phyloP scores from a whole-genome alignment of 1,140 invertebrate genomes.

The Procambarus clarkii region DNA sequence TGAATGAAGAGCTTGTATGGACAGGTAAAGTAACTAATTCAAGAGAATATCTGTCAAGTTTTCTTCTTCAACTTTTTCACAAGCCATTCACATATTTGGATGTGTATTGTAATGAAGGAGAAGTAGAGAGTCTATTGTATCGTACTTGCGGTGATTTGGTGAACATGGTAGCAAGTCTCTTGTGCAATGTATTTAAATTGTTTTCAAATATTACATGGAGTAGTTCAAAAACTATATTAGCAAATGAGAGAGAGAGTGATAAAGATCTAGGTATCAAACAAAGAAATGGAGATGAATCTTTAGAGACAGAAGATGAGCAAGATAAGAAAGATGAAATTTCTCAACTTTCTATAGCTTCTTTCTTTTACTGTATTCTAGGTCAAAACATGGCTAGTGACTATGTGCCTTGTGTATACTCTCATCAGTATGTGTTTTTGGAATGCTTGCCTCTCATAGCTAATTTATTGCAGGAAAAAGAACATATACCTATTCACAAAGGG shows the following conservation, averaged over 20 bases:
- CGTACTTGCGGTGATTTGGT: conserved; percentile 18
- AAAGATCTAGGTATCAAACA: not conserved
- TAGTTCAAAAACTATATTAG: conserved; percentile 36
- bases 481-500: conserved; percentile 53
- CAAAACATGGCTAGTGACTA: conserved; percentile 52
- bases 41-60: conserved; percentile 36
- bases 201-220: conserved; percentile 44
- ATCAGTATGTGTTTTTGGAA: conserved; percentile 52
- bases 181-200: conserved; percentile 38
- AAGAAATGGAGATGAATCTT: not conserved
- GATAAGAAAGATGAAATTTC: conserved; percentile 47
- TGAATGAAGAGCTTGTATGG: conserved; percentile 42
- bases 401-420: conserved; percentile 49
- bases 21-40: conserved; percentile 35
- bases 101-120: conserved; percentile 31
- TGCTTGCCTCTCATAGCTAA: conserved; percentile 50
- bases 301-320: conserved; percentile 4
- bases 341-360: conserved; percentile 51
- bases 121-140: conserved; percentile 38
- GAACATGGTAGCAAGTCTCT: conserved; percentile 29
- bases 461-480: conserved; percentile 39
- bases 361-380: conserved; percentile 52
- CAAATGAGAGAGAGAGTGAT: conserved; percentile 6
- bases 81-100: conserved; percentile 47
- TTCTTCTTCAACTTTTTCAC: conserved; percentile 58